phyloP scores from a whole-genome alignment of 2,888 invertebrate genomes.

The Choristoneura rosaceana region DNA sequence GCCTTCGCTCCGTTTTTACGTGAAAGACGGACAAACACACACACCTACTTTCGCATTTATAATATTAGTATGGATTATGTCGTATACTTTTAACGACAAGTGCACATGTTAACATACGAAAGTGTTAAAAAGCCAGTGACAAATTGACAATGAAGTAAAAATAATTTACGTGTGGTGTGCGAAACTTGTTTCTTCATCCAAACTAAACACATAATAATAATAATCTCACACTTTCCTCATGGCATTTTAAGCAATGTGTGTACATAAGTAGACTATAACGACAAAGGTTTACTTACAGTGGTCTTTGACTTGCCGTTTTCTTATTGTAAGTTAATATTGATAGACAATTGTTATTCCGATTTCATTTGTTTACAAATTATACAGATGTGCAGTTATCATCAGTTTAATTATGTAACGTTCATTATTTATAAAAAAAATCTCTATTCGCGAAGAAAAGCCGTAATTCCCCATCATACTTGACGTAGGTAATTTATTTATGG shows the following conservation, averaged over 20 bases:
- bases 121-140: slow-evolving; percentile 6
- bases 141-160: slow-evolving; percentile 1
- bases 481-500: not conserved
- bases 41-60: too few species aligned
- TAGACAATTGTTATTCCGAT: too few species aligned
- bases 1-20: too few species aligned
- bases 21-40: too few species aligned
- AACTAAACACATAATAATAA: not conserved
- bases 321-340: too few species aligned
- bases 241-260: not conserved
- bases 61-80: not conserved
- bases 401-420: not conserved
- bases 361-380: too few species aligned
- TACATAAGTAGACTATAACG: not conserved
- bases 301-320: too few species aligned
- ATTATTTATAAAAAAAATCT: not conserved
- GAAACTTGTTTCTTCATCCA: not conserved
- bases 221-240: not conserved
- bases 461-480: not conserved
- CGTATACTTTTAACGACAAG: not conserved
- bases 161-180: not conserved
- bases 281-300: too few species aligned
- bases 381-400: too few species aligned
- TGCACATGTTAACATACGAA: not conserved
- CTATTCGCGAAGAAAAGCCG: not conserved